phyloP scores from a whole-genome alignment of 2,888 invertebrate species.

The Synanthedon vespiformis region DNA sequence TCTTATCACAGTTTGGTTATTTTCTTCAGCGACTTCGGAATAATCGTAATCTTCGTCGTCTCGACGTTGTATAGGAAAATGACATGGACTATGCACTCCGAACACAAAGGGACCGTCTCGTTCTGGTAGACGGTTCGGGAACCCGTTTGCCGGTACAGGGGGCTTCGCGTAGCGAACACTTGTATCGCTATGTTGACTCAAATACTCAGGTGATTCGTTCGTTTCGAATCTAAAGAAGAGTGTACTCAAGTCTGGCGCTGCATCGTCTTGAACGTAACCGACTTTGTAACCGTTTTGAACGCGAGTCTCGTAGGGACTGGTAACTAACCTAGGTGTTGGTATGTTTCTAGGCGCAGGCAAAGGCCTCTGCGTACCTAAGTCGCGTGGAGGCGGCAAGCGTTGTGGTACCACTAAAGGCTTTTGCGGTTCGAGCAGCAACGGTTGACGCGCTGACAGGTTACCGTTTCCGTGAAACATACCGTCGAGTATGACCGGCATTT shows the following conservation, averaged over 20 bases:
- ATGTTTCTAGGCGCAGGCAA: slow-evolving; percentile 44
- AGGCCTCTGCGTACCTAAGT: slow-evolving; percentile 46
- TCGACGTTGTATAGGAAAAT: slow-evolving; percentile 50
- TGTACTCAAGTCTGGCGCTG: slow-evolving; percentile 51
- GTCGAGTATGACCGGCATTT: slow-evolving; percentile 64
- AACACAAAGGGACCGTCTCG: slow-evolving; percentile 73
- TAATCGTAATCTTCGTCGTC: slow-evolving; percentile 63
- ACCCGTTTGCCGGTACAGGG: slow-evolving; percentile 56
- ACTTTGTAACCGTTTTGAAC: slow-evolving; percentile 56
- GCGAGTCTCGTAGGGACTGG: slow-evolving; percentile 61
- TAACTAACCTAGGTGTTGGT: slow-evolving; percentile 59
- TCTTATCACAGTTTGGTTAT: slow-evolving; percentile 45
- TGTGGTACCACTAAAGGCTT: slow-evolving; percentile 56
- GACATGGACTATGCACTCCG: slow-evolving; percentile 69
- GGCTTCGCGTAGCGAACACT: slow-evolving; percentile 57
- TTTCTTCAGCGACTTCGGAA: slow-evolving; percentile 58
- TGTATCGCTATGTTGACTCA: slow-evolving; percentile 55
- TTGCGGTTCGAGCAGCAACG: slow-evolving; percentile 62
- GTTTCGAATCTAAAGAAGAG: slow-evolving; percentile 62
- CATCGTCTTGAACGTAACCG: slow-evolving; percentile 63
- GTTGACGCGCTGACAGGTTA: slow-evolving; percentile 61
- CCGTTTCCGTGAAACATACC: slow-evolving; percentile 64
- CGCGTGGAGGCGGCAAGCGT: slow-evolving; percentile 58
- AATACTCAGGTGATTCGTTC: slow-evolving; percentile 55
- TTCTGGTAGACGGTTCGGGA: slow-evolving; percentile 49